phyloP scores from a whole-genome alignment of 2,888 invertebrate species.

The Imbricaverruca yamaguchii region DNA sequence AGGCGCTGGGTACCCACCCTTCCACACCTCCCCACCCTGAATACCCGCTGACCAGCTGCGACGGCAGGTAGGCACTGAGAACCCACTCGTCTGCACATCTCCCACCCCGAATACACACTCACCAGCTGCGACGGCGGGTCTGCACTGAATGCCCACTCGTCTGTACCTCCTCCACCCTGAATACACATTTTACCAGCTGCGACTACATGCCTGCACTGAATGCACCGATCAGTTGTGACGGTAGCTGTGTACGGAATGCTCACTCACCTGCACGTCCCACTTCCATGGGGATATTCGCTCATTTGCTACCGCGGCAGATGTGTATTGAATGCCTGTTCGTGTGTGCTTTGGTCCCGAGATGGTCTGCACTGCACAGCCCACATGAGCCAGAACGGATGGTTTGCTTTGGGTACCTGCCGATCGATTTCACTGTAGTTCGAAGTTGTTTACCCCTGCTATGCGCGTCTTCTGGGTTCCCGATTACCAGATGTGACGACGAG shows the following conservation, averaged over 20 bases:
- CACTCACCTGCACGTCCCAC: too few species aligned
- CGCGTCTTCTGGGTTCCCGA: too few species aligned
- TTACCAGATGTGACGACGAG: too few species aligned
- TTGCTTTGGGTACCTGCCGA: too few species aligned
- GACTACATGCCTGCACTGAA: background rate
- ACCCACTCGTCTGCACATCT: background rate
- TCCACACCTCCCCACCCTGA: too few species aligned
- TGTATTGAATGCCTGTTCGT: background rate
- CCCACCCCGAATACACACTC: too few species aligned
- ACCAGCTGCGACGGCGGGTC: background rate
- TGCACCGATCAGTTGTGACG: background rate
- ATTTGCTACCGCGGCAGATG: background rate
- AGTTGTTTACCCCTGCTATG: too few species aligned
- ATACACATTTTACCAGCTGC: background rate
- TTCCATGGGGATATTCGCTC: too few species aligned
- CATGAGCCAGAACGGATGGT: too few species aligned
- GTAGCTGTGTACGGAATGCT: background rate
- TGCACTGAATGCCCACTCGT: background rate
- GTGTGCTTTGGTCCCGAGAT: too few species aligned
- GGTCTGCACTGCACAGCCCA: too few species aligned
- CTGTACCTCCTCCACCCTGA: background rate
- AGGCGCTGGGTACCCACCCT: slow-evolving; percentile 28
- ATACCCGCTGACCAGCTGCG: background rate
- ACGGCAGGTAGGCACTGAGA: background rate
- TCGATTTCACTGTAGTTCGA: too few species aligned